phyloP scores from a whole-genome alignment of 2,797 vertebrate species.

The Acipenser oxyrinchus region DNA sequence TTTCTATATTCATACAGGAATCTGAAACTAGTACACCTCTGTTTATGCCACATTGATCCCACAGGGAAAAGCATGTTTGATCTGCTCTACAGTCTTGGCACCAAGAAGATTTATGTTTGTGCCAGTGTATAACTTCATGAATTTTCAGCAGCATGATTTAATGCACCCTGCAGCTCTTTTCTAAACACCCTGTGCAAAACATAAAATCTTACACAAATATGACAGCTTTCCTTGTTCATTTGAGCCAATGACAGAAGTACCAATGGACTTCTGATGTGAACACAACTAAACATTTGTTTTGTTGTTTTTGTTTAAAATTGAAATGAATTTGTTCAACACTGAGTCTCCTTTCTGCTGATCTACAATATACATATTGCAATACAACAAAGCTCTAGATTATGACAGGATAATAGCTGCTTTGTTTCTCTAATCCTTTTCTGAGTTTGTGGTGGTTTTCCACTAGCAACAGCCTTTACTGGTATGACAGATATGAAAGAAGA shows the following conservation, averaged over 20 bases:
- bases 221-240: background rate
- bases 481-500: too few species aligned
- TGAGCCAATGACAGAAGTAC: background rate
- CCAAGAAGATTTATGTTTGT: slow-evolving; percentile 4
- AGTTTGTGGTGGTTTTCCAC: too few species aligned
- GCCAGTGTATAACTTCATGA: background rate
- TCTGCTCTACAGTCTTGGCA: background rate
- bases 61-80: slow-evolving; percentile 1
- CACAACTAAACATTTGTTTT: background rate
- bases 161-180: background rate
- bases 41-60: background rate
- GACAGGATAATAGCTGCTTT: too few species aligned
- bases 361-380: background rate
- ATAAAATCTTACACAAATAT: background rate
- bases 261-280: too few species aligned
- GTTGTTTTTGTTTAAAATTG: background rate
- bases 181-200: background rate
- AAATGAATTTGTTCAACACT: background rate
- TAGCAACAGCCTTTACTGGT: too few species aligned
- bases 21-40: too few species aligned
- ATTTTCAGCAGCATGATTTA: background rate
- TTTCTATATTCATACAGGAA: too few species aligned
- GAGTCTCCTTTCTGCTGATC: background rate
- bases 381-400: background rate
- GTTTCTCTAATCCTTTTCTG: too few species aligned